Conservation (phyloP, 2,113 vertebrate species). For the Labeo rohita region DNA sequence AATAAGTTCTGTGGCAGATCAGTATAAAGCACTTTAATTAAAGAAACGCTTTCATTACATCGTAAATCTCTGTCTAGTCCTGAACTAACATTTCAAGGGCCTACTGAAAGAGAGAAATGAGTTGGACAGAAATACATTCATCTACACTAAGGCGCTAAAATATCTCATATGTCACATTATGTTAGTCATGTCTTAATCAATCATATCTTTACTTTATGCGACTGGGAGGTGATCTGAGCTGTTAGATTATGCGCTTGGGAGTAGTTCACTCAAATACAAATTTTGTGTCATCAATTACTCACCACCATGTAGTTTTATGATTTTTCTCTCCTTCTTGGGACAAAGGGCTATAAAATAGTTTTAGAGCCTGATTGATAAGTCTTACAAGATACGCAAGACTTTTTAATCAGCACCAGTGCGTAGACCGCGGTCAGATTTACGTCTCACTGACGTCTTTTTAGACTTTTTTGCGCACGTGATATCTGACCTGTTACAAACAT, state of each 20-base stretch:
- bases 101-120: background rate
- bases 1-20: conserved; percentile 19
- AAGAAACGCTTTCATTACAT: conserved; percentile 25
- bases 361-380: background rate
- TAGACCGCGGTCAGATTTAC: background rate
- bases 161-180: background rate
- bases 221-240: background rate
- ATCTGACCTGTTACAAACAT: background rate
- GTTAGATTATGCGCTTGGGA: background rate
- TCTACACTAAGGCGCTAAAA: background rate
- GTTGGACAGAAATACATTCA: background rate
- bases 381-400: background rate
- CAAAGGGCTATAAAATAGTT: conserved; percentile 8
- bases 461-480: background rate
- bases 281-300: background rate
- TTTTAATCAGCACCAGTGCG: background rate
- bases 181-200: background rate
- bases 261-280: background rate
- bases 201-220: background rate
- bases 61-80: conserved; percentile 35
- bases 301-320: background rate
- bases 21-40: conserved; percentile 34
- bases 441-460: background rate
- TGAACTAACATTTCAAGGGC: background rate
- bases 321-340: background rate